phyloP scores from a whole-genome alignment of 2,888 invertebrate species.

The Nipponacmea schrenckii region DNA sequence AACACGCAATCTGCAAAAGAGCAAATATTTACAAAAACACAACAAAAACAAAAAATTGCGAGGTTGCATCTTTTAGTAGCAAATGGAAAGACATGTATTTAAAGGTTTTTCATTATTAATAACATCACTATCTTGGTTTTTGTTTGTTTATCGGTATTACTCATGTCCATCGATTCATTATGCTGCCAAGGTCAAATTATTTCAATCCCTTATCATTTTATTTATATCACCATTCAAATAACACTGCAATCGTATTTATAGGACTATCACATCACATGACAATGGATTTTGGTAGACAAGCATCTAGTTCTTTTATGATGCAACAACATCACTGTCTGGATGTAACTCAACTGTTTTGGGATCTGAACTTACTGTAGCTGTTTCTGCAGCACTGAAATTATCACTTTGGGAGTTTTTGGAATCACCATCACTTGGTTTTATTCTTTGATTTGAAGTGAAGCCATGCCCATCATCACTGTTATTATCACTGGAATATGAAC shows the following conservation, averaged over 20 bases:
- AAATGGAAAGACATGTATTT: slow-evolving; percentile 36
- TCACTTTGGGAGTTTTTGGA: background rate
- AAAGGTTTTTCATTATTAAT: slow-evolving; percentile 11
- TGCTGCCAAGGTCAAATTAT: slow-evolving; percentile 10
- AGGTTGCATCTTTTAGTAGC: slow-evolving; percentile 38
- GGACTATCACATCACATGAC: too few relatives aligned
- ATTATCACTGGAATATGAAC: background rate
- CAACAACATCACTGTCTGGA: slow-evolving; percentile 60
- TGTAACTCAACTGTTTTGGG: slow-evolving; percentile 57
- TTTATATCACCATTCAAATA: too few relatives aligned
- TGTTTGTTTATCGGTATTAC: background rate
- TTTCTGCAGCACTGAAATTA: slow-evolving; percentile 14
- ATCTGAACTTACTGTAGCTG: slow-evolving; percentile 18
- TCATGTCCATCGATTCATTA: slow-evolving; percentile 7
- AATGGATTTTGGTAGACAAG: too few relatives aligned
- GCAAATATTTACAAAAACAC: too few relatives aligned
- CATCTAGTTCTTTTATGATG: slow-evolving; percentile 34
- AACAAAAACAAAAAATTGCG: slow-evolving; percentile 12
- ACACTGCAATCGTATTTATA: too few relatives aligned
- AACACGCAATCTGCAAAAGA: too few relatives aligned
- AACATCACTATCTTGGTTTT: slow-evolving; percentile 14
- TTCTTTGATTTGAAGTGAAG: too few relatives aligned
- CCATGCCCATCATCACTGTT: background rate
- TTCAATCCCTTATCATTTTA: background rate
- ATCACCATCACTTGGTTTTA: background rate